A percentile compares a stretch with the other conserved stretches of the same genome.
phyloP scores from a whole-genome alignment of 2,888 invertebrate genomes.

The Tanytarsus gracilentus region DNA sequence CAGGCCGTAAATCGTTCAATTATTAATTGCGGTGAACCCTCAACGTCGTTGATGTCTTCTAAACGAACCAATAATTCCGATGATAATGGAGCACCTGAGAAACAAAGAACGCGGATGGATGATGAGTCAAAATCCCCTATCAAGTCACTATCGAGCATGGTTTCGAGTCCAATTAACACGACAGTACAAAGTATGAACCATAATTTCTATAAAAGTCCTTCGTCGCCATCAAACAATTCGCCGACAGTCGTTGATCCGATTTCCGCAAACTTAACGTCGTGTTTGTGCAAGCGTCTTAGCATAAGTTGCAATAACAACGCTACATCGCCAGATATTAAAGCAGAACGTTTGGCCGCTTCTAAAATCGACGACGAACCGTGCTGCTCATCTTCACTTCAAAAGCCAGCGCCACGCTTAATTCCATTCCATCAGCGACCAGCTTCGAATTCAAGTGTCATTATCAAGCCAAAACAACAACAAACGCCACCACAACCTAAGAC shows the following conservation, averaged over 20 bases:
- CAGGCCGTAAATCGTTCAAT: neutral
- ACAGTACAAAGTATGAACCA: constrained; percentile 23
- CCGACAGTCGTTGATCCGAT: constrained; percentile 38
- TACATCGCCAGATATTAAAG: neutral
- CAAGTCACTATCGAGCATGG: constrained; percentile 54
- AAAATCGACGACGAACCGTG: constrained; percentile 22
- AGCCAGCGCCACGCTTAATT: constrained; percentile 37
- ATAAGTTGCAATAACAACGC: constrained; percentile 29
- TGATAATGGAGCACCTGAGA: constrained; percentile 3
- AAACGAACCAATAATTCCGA: neutral
- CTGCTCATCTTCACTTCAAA: constrained; percentile 32
- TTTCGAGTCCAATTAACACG: constrained; percentile 46
- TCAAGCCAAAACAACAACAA: constrained; percentile 15
- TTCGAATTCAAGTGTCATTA: neutral
- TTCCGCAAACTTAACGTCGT: constrained; percentile 44
- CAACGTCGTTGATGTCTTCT: too few relatives aligned
- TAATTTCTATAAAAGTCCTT: constrained; percentile 6
- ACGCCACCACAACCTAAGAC: constrained; percentile 16
- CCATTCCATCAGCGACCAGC: constrained; percentile 21
- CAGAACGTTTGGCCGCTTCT: too few relatives aligned
- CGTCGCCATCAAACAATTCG: neutral
- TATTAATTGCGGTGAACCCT: neutral
- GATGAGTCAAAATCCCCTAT: constrained; percentile 49
- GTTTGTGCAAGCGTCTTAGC: constrained; percentile 41
- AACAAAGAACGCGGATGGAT: constrained; percentile 7